Base-by-base conservation (phyloP, 1,140 invertebrate species). In the Papilio polyxenes region DNA sequence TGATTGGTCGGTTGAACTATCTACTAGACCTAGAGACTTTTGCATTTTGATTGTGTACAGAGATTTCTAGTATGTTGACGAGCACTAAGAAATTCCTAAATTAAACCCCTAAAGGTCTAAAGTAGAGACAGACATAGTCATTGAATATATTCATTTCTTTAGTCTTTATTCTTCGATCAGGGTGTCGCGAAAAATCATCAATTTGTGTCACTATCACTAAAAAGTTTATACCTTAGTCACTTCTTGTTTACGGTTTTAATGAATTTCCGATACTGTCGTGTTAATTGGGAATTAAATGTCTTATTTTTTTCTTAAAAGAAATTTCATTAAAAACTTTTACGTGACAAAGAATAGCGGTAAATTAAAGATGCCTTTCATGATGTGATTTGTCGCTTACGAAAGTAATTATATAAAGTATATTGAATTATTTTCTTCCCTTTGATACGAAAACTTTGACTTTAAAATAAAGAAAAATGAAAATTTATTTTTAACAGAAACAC, bases 281-380 rank as follows among this genome's bases (percentile, higher is more conserved):
- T 69, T 31, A 1, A 31, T 69, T 72, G 31, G 40, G 65, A 72
- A 72, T 72, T 40, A 72, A 72, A 72, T 72, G 65, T 3, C 5
- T 72, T 72, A n/a, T 72, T 72, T 37, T 44, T 72, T 72, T 72
- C 65, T 11, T 8, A 40, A 40, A 15, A 72, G 65, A 40, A 72
- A 72, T 72, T 72, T 72, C 65, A 40, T 72, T 72, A 72, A 72
- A 15, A 72, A 72, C 65, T 72, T 72, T 72, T 72, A 72, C 23
- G 65, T 72, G 4, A 72, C 65, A 72, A 72, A 69, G 65, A 69
- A 17, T 40, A 40, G 65, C 65, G 31, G 65, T 37, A 72, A 72
- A 72, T 72, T 72, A 72, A 72, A 65, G 62, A 72, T 72, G 65
- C 65, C 65, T 40, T 72, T 17, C 65, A 72, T 72, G 65, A n/a